phyloP scores from a whole-genome alignment of 2,888 invertebrate species.

The Latrodectus hesperus region DNA sequence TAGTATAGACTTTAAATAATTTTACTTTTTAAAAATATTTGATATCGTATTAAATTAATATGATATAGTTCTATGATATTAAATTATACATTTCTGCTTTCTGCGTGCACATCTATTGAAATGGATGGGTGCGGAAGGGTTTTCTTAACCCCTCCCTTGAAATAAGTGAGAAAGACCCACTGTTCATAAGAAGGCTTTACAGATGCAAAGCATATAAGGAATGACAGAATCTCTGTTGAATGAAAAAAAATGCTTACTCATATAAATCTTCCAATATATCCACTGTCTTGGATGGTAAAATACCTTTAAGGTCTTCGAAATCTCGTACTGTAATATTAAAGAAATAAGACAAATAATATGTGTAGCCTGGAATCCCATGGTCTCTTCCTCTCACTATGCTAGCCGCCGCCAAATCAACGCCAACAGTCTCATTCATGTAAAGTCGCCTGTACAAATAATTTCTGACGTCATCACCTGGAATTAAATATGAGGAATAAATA shows the following conservation, averaged over 20 bases:
- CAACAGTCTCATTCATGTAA: conserved; percentile 80
- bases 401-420: conserved; percentile 84
- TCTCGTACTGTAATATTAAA: conserved; percentile 80
- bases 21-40: too few relatives aligned
- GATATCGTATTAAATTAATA: too few relatives aligned
- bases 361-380: conserved; percentile 84
- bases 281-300: conserved; percentile 76
- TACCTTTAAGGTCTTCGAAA: conserved; percentile 80
- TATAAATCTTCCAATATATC: conserved; percentile 70
- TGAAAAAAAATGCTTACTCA: conserved; percentile 64
- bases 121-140: background rate
- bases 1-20: too few relatives aligned
- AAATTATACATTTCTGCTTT: too few relatives aligned
- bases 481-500: background rate
- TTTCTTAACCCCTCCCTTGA: too few relatives aligned
- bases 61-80: too few relatives aligned
- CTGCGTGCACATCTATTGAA: background rate
- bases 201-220: background rate
- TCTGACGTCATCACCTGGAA: conserved; percentile 48
- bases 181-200: background rate
- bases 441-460: conserved; percentile 52
- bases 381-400: conserved; percentile 88
- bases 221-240: background rate
- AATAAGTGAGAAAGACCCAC: background rate
- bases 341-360: conserved; percentile 84